These are phyloP conservation scores for Arothron firmamentum DNA, from an alignment of 2,113 vertebrate species.

Conservation along the genomic window DNA sequence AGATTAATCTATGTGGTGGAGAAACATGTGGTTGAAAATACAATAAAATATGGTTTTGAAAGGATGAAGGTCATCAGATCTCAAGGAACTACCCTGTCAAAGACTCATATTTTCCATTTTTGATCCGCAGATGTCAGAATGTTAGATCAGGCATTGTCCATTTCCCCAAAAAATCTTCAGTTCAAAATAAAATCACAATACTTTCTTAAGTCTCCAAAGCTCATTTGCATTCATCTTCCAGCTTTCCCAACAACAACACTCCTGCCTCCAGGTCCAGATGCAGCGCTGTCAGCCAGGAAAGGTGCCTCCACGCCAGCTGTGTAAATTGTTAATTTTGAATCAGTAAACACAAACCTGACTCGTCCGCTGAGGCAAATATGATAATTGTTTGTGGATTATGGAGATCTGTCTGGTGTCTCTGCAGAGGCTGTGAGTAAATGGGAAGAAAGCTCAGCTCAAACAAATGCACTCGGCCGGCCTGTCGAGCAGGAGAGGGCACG, in stretches of 20 bases:
- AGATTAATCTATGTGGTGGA: no score
- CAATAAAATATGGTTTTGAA: no score
- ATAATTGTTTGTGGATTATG: constrained; percentile 76
- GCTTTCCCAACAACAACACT: constrained; percentile 24
- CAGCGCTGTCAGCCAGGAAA: constrained; percentile 52
- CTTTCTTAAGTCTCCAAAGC: constrained; percentile 24
- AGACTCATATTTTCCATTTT: no score
- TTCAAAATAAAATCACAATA: constrained; percentile 10
- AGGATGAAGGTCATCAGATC: no score
- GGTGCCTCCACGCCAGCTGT: constrained; percentile 69
- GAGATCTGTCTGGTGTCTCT: constrained; percentile 66
- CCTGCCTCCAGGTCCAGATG: constrained; percentile 41
- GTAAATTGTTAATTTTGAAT: constrained; percentile 74
- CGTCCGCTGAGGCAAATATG: constrained; percentile 71
- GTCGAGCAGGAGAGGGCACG: constrained; percentile 35
- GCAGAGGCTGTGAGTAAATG: constrained; percentile 71
- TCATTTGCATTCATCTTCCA: constrained; percentile 15
- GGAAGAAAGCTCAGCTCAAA: constrained; percentile 69
- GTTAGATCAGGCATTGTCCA: no score
- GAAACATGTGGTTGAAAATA: no score
- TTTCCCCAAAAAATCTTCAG: no score
- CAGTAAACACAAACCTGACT: constrained; percentile 70
- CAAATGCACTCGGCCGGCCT: constrained; percentile 62
- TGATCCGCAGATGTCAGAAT: no score
- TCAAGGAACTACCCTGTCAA: no score